A percentile compares a stretch with the other conserved stretches of the same genome.
phyloP scores from a whole-genome alignment of 1,140 invertebrate genomes.

The Harpegnathos saltator region DNA sequence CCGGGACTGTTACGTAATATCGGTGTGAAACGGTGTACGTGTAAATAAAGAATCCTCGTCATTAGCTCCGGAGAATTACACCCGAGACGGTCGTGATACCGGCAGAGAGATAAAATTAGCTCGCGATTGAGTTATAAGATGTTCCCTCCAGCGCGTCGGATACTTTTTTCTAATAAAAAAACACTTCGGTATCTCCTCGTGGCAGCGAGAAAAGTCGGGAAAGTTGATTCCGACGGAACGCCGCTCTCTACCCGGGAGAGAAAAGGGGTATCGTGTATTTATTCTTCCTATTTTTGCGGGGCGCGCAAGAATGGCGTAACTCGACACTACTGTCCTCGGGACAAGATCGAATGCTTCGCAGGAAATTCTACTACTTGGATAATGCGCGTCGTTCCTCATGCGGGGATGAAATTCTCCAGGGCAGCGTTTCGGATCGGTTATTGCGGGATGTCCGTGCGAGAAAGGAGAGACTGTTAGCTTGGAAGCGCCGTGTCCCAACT shows the following conservation, averaged over 20 bases:
- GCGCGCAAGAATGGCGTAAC: not conserved
- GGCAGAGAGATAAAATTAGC: not conserved
- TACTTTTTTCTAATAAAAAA: not conserved
- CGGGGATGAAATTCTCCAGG: not conserved
- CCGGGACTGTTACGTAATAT: not conserved
- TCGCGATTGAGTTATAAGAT: not conserved
- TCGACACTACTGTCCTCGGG: not conserved
- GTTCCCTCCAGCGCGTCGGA: not conserved
- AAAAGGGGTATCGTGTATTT: constrained; percentile 1
- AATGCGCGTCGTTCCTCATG: constrained; percentile 1
- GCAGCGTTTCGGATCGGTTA: constrained; percentile 8
- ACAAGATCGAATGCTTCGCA: not conserved
- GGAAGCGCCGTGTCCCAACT: not conserved
- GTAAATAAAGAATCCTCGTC: not conserved
- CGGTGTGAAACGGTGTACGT: not conserved
- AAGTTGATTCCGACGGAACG: not conserved
- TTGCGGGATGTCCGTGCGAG: not conserved
- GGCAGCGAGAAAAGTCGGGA: not conserved
- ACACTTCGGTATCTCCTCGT: not conserved
- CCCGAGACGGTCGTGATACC: not conserved
- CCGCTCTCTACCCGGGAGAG: not conserved
- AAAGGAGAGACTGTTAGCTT: constrained; percentile 7
- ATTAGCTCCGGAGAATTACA: not conserved
- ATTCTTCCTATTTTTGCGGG: not conserved
- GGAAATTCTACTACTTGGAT: constrained; percentile 1